Evolutionary conservation across 2,797 vertebrate genomes (phyloP).

Genomic region (Sebastes steindachneri): DNA sequence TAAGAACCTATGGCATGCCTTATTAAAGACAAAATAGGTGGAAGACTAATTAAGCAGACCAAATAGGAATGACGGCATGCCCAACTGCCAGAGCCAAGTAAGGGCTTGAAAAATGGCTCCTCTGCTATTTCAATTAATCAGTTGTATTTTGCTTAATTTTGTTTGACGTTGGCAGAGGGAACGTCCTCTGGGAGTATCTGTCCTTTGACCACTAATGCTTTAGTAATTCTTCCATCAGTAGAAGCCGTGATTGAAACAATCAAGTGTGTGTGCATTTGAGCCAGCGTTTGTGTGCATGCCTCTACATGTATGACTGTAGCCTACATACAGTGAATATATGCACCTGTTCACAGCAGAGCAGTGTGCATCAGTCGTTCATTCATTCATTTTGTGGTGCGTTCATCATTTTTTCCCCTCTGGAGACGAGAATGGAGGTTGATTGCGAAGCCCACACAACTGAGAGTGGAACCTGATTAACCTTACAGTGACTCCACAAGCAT

Average conservation of each 20-base stretch:
- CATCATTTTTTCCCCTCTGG: slow-evolving; percentile 6
- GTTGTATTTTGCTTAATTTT: slow-evolving; percentile 87
- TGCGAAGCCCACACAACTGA: slow-evolving; percentile 88
- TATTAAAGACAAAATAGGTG: slow-evolving; percentile 86
- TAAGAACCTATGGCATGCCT: slow-evolving; percentile 79
- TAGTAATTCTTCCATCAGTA: slow-evolving; percentile 82
- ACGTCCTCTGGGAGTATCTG: slow-evolving; percentile 86
- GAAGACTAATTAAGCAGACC: slow-evolving; percentile 87
- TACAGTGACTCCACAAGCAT: slow-evolving; percentile 91
- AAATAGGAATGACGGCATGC: slow-evolving; percentile 83
- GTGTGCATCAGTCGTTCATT: slow-evolving; percentile 12
- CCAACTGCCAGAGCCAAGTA: slow-evolving; percentile 81
- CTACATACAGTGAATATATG: slow-evolving; percentile 15
- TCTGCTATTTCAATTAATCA: slow-evolving; percentile 88
- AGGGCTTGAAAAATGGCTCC: slow-evolving; percentile 86
- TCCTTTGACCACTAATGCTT: slow-evolving; percentile 85
- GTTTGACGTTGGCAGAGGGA: slow-evolving; percentile 87
- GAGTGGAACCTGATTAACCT: slow-evolving; percentile 98
- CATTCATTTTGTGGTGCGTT: slow-evolving; percentile 27
- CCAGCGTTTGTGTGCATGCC: slow-evolving; percentile 6
- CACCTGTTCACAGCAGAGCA: not conserved
- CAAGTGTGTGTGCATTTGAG: slow-evolving; percentile 52
- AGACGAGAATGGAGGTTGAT: slow-evolving; percentile 75
- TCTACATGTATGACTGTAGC: not conserved
- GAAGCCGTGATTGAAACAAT: slow-evolving; percentile 80